Evolutionary conservation across 1,140 invertebrate genomes (phyloP), one percentile per base, ranked within the genome.

Genomic region (Heliothis subflexa): DNA sequence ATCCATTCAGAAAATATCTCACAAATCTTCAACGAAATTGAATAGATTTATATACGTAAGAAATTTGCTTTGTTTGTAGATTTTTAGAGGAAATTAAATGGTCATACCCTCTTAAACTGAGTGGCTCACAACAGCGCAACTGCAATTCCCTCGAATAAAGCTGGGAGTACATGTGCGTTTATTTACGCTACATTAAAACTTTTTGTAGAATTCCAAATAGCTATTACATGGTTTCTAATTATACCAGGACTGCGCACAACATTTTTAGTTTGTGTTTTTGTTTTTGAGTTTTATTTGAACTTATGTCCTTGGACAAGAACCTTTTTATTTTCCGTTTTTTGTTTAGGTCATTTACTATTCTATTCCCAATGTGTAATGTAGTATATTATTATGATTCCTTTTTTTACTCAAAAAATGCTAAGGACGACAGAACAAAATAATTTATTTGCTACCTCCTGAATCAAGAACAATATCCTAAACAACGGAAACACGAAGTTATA

Each of bases 21-120:
- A 25, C 28, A 47, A 14, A n/a, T 54, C 55, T 74, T 72, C 25
- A 57, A 59, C 40, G 47, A 61, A 78, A 76, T 71, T 76, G 47
- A 68, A 75, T 55, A 59, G 52, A 52, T 70, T 75, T 80, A 70
- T 75, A 75, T 70, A 18, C 40, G 64, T 55, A 75, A 70, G 33
- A 59, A 54, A 40, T 74, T 72, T 73, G 66, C 68, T 78, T 78
- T 73, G 68, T 73, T 59, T 64, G 49, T 78, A 66, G 80, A 74
- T 75, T 78, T 81, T 83, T 79, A 75, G 72, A 77, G 79, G 68
- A 78, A 83, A 83, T 83, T 83, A 83, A 83, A 80, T 80, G 78
- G 75, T 75, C 78, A 81, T 83, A 78, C 72, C 59, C 66, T 79
- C 57, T 80, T 78, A 70, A 78, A 80, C 66, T 52, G 49, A 77